Evolutionary conservation across 2,888 invertebrate genomes (phyloP), one percentile per base, ranked within the genome.

Genomic region (Tipula vernalis): DNA sequence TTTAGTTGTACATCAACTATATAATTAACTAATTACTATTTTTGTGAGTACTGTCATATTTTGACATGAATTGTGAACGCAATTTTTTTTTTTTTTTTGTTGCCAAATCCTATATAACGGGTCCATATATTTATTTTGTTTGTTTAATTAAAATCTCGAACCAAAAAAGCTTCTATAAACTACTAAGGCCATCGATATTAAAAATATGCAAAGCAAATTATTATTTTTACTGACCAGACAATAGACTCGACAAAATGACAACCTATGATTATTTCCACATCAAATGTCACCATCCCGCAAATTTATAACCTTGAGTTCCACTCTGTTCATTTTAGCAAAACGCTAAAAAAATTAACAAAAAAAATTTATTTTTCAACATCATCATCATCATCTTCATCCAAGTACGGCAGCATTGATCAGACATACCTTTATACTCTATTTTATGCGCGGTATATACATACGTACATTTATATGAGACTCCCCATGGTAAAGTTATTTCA

Each of bases 401-500:
- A 71, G 71, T 71, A 71, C 71, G 28, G 28, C 28, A 71, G 51
- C 28, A 71, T 71, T 71, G 10, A 71, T 28, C 71, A 71, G 71
- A 71, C 71, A 71, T 71, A 71, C 71, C 71, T 28, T 71, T 71
- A 71, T 71, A 10, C 57, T 28, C 28, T 71, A 4, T 12, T 8
- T n/a, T n/a, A n/a, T n/a, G n/a, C n/a, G n/a, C n/a, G n/a, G n/a
- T n/a, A n/a, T n/a, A n/a, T n/a, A n/a, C n/a, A n/a, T n/a, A n/a
- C n/a, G n/a, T n/a, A n/a, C n/a, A n/a, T n/a, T n/a, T n/a, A n/a
- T 28, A 71, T 71, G 28, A 12, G 4, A 28, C 71, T 71, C 71
- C 71, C 71, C 28, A 28, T 51, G 71, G 71, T 71, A 71, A 71
- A 71, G 8, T 71, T 85, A 85, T 85, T 85, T 85, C 85, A 85